Conservation (phyloP, 2,113 vertebrate genomes). For the Dipodomys spectabilis region DNA sequence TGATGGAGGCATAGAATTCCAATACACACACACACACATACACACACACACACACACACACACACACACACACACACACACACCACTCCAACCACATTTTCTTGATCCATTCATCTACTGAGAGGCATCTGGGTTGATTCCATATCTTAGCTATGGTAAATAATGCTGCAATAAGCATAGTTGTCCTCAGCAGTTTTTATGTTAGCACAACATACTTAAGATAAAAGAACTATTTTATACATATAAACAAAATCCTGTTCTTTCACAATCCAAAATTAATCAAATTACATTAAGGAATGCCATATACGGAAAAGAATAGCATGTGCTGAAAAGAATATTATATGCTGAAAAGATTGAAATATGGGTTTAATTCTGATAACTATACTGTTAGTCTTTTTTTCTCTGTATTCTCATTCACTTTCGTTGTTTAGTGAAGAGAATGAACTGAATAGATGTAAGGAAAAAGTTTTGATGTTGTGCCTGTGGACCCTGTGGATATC, state of each 20-base stretch:
- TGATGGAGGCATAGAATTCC: too few relatives aligned
- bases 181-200: neutral
- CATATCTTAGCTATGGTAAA: too few relatives aligned
- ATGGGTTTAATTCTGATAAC: neutral
- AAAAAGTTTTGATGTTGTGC: neutral
- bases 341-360: neutral
- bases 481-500: neutral
- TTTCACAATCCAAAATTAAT: neutral
- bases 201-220: neutral
- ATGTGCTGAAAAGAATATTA: neutral
- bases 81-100: too few relatives aligned
- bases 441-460: neutral
- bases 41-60: too few relatives aligned
- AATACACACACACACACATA: too few relatives aligned
- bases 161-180: too few relatives aligned
- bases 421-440: neutral
- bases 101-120: too few relatives aligned
- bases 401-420: neutral
- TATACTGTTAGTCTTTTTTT: neutral
- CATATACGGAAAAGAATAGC: too few relatives aligned
- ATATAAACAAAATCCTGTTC: neutral
- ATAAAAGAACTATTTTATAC: neutral
- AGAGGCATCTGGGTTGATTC: too few relatives aligned
- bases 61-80: too few relatives aligned
- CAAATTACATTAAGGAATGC: neutral